A percentile compares a stretch with the other conserved stretches of the same genome.
Evolutionary conservation across 2,888 invertebrate species (phyloP).

Genomic region (Listrodromus nycthemerus): DNA sequence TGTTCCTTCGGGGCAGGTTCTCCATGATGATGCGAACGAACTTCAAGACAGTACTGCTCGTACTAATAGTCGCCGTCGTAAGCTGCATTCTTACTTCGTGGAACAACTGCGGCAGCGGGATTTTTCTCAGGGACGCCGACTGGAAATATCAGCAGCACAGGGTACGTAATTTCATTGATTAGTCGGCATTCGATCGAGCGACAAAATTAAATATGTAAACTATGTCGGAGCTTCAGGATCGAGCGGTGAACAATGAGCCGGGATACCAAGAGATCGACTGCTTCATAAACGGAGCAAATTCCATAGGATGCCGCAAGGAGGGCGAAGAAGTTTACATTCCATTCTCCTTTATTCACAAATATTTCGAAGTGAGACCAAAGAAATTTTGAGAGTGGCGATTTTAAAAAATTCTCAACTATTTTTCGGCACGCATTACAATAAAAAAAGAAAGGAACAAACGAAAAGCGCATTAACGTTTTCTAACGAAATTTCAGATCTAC

Average conservation of each 20-base stretch:
- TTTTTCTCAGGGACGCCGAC: conserved; percentile 78
- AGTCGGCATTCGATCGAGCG: not conserved
- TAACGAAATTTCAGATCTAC: conserved; percentile 87
- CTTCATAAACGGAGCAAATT: conserved; percentile 94
- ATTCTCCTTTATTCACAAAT: conserved; percentile 96
- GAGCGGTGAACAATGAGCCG: conserved; percentile 81
- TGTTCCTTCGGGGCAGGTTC: conserved; percentile 76
- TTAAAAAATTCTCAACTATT: no score
- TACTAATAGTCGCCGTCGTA: conserved; percentile 85
- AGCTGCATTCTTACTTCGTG: conserved; percentile 90
- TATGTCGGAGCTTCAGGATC: conserved; percentile 72
- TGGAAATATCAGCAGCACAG: conserved; percentile 82
- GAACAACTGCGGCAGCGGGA: conserved; percentile 90
- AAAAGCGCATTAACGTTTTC: not conserved
- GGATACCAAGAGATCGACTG: conserved; percentile 92
- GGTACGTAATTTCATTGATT: conserved; percentile 69
- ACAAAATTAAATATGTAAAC: not conserved
- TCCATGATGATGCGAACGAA: conserved; percentile 92
- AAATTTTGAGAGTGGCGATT: no score
- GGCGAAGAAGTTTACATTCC: conserved; percentile 96
- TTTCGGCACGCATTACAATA: not conserved
- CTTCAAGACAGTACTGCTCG: conserved; percentile 89
- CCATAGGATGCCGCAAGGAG: conserved; percentile 91
- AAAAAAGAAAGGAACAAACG: conserved; percentile 17
- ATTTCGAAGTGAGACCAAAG: conserved; percentile 91